Conservation (phyloP, 2,888 invertebrate species). For the Sphecodes monilicornis region DNA sequence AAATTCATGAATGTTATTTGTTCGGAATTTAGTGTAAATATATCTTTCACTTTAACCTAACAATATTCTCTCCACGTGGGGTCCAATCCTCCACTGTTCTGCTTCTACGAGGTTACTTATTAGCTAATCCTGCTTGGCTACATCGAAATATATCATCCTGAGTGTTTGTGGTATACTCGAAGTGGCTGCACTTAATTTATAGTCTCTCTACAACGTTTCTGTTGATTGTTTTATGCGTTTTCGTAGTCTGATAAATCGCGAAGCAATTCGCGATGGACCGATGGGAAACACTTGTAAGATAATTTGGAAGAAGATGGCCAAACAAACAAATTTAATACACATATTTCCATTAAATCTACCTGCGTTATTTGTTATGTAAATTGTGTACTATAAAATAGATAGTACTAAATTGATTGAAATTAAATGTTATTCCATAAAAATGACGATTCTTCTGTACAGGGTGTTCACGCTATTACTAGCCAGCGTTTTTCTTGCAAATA, state of each 20-base stretch:
- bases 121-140: slow-evolving; percentile 32
- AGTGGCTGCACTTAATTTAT: slow-evolving; percentile 46
- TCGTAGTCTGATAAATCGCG: not conserved
- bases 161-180: slow-evolving; percentile 41
- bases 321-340: not conserved
- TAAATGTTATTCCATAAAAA: too few species aligned
- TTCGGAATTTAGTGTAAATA: not conserved
- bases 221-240: slow-evolving; percentile 38
- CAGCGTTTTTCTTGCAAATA: too few species aligned
- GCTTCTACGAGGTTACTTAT: slow-evolving; percentile 45
- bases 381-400: not conserved
- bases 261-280: not conserved
- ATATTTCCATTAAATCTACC: not conserved
- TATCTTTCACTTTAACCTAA: not conserved
- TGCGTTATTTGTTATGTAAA: not conserved
- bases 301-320: too few species aligned
- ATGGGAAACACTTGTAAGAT: not conserved
- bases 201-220: slow-evolving; percentile 33
- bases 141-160: slow-evolving; percentile 49
- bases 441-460: too few species aligned
- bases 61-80: slow-evolving; percentile 12
- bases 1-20: not conserved
- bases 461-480: too few species aligned
- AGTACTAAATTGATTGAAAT: too few species aligned
- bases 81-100: slow-evolving; percentile 32